Base-by-base conservation (phyloP, 2,888 invertebrate species). In the Lymantria monacha region DNA sequence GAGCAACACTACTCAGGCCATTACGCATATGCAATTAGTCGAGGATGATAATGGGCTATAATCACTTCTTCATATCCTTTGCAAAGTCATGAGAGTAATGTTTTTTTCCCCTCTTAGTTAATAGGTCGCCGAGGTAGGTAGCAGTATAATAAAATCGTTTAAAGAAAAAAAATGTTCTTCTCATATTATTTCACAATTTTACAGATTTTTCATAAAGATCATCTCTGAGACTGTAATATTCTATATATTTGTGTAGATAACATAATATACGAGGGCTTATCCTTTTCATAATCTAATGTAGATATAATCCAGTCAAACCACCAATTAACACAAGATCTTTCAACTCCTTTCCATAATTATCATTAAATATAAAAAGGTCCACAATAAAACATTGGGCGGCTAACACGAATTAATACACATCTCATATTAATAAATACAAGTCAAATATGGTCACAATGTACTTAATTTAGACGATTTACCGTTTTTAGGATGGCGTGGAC, bases 401-500 rank as follows among this genome's bases (percentile, higher is more conserved):
- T 51, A 48, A 53, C 55, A 60, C 61, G 56, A 66, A 66, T 66
- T 63, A 71, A 69, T 68, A 68, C 60, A 62, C 64, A 68, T 67
- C 61, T 74, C 66, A 64, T 69, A 64, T 60, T 64, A 70, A 69
- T 67, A 66, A 72, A 65, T 66, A 59, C 61, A 59, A 55, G 53
- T 44, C 51, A 78, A 74, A 72, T 61, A 40, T 71, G 77, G 74
- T 69, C 74, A 70, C 70, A 74, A 44, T 76, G 77, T 76, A 76
- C 81, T 84, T 83, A 83, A 85, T 85, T 84, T 81, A 81, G 79
- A 77, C 70, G 72, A 77, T 83, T 79, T 83, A 83, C 83, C 80
- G 85, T 84, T 84, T 79, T 76, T 73, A 72, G 76, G 65, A 72
- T 65, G 57, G 57, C 76, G 69, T 66, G 64, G 49, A 53, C 49